These are phyloP conservation scores for Oreochromis mossambicus DNA, from an alignment of 2,797 vertebrate species.

Conservation along the genomic window DNA sequence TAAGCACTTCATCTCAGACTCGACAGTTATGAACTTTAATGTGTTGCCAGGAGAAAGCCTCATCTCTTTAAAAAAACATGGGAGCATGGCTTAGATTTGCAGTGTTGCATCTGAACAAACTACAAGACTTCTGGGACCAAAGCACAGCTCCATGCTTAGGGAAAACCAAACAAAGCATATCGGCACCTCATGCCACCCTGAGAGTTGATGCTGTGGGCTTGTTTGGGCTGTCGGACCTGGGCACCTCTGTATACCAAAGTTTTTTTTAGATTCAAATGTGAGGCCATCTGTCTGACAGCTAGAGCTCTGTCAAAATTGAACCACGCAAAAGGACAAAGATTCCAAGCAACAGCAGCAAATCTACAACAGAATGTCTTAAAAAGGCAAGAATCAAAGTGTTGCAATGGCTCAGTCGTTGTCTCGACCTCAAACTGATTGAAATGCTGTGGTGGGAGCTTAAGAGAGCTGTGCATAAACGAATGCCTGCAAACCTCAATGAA, in stretches of 20 bases:
- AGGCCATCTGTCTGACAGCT: not conserved
- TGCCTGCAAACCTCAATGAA: not conserved
- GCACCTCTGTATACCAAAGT: not conserved
- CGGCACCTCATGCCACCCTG: not conserved
- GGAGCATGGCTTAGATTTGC: not conserved
- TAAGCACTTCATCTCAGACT: not conserved
- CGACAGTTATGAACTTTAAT: not conserved
- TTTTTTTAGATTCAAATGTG: not conserved
- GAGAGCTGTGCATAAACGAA: not conserved
- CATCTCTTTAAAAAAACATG: not conserved
- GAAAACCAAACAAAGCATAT: not conserved
- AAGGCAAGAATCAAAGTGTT: not conserved
- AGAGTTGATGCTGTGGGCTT: not conserved
- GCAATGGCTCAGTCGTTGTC: not conserved
- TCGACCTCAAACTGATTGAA: not conserved
- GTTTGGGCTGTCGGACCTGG: not conserved
- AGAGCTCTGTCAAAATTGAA: not conserved
- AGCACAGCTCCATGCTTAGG: not conserved
- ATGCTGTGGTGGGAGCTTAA: not conserved
- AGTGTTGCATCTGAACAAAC: not conserved
- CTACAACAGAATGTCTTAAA: not conserved
- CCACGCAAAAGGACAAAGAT: not conserved
- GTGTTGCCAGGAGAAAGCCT: not conserved
- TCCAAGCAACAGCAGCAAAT: not conserved
- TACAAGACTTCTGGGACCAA: not conserved